phyloP scores from a whole-genome alignment of 1,140 invertebrate genomes.

The Cephus cinctus region DNA sequence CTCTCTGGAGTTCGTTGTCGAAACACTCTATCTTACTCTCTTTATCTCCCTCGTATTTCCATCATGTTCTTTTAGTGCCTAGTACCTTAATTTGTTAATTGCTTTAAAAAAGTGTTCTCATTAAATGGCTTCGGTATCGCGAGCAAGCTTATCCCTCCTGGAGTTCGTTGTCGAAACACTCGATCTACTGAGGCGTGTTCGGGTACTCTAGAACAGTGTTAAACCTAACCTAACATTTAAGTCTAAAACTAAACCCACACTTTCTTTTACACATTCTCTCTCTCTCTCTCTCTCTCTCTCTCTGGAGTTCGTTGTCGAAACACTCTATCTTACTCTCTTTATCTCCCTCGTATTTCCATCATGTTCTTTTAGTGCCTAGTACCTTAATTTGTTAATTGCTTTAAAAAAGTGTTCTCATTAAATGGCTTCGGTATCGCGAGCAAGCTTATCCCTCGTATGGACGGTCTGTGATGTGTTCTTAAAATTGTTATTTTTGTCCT shows the following conservation, averaged over 20 bases:
- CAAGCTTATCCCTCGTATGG: slow-evolving; percentile 25
- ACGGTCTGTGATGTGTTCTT: slow-evolving; percentile 27
- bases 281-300: too few relatives aligned
- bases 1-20: too few relatives aligned
- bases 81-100: slow-evolving; percentile 8
- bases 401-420: slow-evolving; percentile 4
- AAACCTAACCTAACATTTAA: too few relatives aligned
- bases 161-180: too few relatives aligned
- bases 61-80: slow-evolving; percentile 12
- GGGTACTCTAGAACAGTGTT: too few relatives aligned
- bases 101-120: slow-evolving; percentile 3
- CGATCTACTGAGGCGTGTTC: too few relatives aligned
- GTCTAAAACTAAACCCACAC: too few relatives aligned
- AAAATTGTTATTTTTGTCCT: slow-evolving; percentile 20
- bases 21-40: too few relatives aligned
- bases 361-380: slow-evolving; percentile 11
- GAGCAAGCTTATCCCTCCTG: slow-evolving; percentile 24
- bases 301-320: too few relatives aligned
- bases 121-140: slow-evolving; percentile 10
- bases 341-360: slow-evolving; percentile 7
- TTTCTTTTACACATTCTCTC: too few relatives aligned
- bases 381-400: slow-evolving; percentile 8
- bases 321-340: too few relatives aligned
- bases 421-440: slow-evolving; percentile 12
- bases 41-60: slow-evolving; percentile 6